Conservation (phyloP, 2,888 invertebrate genomes). For the Eristalis arbustorum region DNA sequence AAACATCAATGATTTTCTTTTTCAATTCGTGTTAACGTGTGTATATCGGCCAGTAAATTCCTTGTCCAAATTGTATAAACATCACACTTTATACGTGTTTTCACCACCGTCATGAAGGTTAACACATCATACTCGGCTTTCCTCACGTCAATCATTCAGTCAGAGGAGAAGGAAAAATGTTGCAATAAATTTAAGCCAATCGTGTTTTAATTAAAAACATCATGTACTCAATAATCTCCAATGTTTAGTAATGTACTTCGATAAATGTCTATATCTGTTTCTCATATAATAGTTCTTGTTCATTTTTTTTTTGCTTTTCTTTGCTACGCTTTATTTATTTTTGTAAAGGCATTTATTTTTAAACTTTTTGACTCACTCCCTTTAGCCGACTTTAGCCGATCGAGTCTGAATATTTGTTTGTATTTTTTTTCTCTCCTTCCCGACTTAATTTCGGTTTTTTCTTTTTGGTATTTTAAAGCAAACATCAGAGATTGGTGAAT, state of each 20-base stretch:
- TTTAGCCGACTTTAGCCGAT: slow-evolving; percentile 20
- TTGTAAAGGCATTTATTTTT: slow-evolving; percentile 36
- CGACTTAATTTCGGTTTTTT: slow-evolving; percentile 3
- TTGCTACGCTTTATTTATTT: slow-evolving; percentile 21
- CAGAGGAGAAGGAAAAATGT: neutral
- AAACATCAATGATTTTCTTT: neutral
- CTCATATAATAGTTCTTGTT: slow-evolving; percentile 9
- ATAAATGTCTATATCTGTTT: neutral
- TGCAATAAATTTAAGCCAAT: slow-evolving; percentile 13
- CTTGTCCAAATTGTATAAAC: neutral
- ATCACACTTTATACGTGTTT: neutral
- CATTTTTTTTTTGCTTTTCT: neutral
- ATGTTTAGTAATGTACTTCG: neutral
- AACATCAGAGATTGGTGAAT: slow-evolving; percentile 8
- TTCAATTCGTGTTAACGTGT: neutral
- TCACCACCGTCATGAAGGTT: neutral
- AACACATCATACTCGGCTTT: neutral
- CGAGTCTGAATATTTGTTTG: slow-evolving; percentile 25
- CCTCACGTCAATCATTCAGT: neutral
- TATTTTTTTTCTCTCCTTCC: neutral
- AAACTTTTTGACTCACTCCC: slow-evolving; percentile 41
- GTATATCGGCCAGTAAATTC: neutral
- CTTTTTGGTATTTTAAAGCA: slow-evolving; percentile 42
- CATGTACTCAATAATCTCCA: slow-evolving; percentile 2
- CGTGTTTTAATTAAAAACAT: slow-evolving; percentile 23